phyloP scores from a whole-genome alignment of 2,797 vertebrate species.

The Adrianichthys oophorus region DNA sequence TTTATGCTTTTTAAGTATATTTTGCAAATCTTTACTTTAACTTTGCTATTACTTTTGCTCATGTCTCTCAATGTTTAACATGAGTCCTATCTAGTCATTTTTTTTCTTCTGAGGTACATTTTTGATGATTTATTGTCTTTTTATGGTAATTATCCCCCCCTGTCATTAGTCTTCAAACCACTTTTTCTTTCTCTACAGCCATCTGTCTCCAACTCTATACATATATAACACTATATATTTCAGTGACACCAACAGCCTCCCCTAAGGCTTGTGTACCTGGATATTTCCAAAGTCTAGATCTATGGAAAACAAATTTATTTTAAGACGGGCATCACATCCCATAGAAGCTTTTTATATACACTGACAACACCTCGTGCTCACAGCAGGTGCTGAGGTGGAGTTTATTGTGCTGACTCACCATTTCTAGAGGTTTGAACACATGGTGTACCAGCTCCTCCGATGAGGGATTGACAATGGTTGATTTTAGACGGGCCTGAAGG shows the following conservation, averaged over 20 bases:
- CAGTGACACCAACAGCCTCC: neutral
- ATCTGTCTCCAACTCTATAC: too few species aligned
- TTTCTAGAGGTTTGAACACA: constrained; percentile 85
- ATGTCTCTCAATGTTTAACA: too few species aligned
- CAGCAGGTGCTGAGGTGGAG: constrained; percentile 18
- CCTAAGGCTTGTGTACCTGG: neutral
- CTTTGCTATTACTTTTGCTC: too few species aligned
- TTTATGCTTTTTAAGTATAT: too few species aligned
- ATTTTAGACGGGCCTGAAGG: constrained; percentile 81
- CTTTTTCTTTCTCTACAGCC: too few species aligned
- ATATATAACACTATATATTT: too few species aligned
- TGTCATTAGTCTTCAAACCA: too few species aligned
- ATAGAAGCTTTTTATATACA: neutral
- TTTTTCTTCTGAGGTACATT: too few species aligned
- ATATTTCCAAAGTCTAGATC: neutral
- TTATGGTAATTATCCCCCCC: too few species aligned
- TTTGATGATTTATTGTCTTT: too few species aligned
- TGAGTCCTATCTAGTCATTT: too few species aligned
- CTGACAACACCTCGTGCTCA: constrained; percentile 1
- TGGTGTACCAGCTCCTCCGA: constrained; percentile 86
- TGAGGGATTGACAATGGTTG: constrained; percentile 81
- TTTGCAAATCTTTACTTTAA: too few species aligned
- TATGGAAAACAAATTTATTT: constrained; percentile 9
- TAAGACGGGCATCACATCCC: neutral
- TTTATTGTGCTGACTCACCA: constrained; percentile 72